These are phyloP conservation scores for Palythoa caribaeorum DNA, from an alignment of 92 coral and sea anemone species.

Conservation along the genomic window DNA sequence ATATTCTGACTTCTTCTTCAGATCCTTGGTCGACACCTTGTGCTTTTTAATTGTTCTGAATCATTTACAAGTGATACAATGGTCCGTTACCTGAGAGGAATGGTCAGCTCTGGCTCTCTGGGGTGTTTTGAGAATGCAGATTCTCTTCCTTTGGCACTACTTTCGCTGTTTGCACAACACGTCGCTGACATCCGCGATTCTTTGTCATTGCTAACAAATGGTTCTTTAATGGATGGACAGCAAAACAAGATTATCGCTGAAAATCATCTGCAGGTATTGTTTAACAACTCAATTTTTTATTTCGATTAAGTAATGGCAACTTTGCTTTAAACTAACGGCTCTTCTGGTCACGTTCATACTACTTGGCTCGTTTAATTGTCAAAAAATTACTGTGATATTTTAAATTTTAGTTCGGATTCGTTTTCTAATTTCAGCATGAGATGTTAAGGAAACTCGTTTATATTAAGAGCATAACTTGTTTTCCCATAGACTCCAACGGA, in stretches of 20 bases:
- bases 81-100: constrained; percentile 80
- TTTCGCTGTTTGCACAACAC: constrained; percentile 85
- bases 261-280: constrained; percentile 34
- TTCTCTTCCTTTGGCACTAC: constrained; percentile 68
- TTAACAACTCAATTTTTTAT: background rate
- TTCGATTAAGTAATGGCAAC: background rate
- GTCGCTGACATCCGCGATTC: constrained; percentile 72
- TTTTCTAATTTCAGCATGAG: background rate
- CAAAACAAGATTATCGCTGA: constrained; percentile 28
- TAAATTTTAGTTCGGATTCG: too few species aligned
- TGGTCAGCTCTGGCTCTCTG: constrained; percentile 90
- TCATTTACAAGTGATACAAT: constrained; percentile 71
- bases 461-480: background rate
- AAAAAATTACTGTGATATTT: too few species aligned
- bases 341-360: too few species aligned
- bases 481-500: background rate
- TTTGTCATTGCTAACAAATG: constrained; percentile 69
- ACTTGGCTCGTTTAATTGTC: too few species aligned
- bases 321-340: background rate
- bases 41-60: constrained; percentile 84
- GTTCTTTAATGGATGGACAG: constrained; percentile 70
- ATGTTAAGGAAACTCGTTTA: background rate
- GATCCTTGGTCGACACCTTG: constrained; percentile 92
- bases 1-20: constrained; percentile 20
- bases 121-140: constrained; percentile 92